These are phyloP conservation scores for Xestia xanthographa DNA, from an alignment of 2,888 invertebrate genomes.

Conservation along the genomic window DNA sequence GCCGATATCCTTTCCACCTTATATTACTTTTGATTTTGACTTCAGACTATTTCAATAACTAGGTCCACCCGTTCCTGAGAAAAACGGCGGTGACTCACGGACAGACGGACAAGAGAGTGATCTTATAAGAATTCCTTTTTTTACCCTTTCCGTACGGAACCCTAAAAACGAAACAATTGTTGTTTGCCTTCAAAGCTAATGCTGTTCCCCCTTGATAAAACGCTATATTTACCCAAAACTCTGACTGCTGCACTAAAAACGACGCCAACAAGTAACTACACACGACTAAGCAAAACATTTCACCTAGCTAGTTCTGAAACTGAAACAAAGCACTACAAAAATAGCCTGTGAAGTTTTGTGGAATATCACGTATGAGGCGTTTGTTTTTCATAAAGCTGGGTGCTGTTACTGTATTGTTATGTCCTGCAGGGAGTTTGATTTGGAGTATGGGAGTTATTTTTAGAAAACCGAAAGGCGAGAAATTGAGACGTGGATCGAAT, in stretches of 20 bases:
- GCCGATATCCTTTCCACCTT: no score
- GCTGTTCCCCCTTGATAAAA: no score
- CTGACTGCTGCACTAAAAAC: background rate
- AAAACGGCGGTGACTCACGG: no score
- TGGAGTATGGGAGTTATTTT: background rate
- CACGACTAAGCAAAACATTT: constrained; percentile 24
- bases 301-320: constrained; percentile 13
- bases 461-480: background rate
- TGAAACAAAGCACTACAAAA: constrained; percentile 46
- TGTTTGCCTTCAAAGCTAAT: background rate
- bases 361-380: constrained; percentile 51
- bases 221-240: background rate
- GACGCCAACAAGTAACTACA: background rate
- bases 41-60: no score
- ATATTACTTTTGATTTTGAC: no score
- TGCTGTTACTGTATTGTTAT: constrained; percentile 12
- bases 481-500: background rate
- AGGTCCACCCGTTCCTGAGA: no score
- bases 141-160: no score
- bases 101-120: no score
- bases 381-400: constrained; percentile 56
- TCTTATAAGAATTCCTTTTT: no score
- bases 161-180: background rate
- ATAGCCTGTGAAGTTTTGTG: constrained; percentile 37
- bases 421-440: background rate